Base-by-base conservation (phyloP, 30 jellyfish, hydroid and myxozoan species). In the Mastigias papua region DNA sequence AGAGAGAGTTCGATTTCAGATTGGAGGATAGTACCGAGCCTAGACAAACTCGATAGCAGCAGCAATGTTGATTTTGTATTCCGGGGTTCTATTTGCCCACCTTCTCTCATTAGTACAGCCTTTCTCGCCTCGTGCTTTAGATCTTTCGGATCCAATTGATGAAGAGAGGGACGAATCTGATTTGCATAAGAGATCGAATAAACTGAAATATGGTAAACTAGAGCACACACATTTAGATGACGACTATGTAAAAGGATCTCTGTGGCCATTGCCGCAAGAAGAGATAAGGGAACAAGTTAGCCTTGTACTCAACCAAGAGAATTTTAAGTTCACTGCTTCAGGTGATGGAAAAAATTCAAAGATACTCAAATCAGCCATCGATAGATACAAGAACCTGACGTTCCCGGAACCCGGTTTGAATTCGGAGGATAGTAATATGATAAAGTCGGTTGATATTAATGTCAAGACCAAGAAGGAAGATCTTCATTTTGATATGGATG, bases 181-280 rank as follows among this genome's bases (percentile, higher is more conserved):
- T 32, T 57, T 16, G 20, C 58, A 70, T 15, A 70, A 37, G 48
- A 82, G 93, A 27, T 67, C 93, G 31, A 84, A 77, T 7, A 84
- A 84, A 34, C 87, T 84, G 51, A 84, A 84, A 35, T 84, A 84
- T 34, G 81, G 93, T 16, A 31, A 70, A 29, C 63, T 84, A 19
- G 93, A 84, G 34, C 86, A 71, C 32, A 72, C 84, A 2, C 93
- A 65, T 23, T 48, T 80, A 33, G 95, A 80, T 32, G 90, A 80
- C 20, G 68, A 92, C 28, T 86, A 86, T 49, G 95, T 72, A 7
- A 78, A 63, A 33, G 98, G 98, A 0, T 61, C 86, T 9, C 73
- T 92, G 0, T 76, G 93, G 92, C 98, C 98, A 20, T 86, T 80
- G 87, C 98, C 98, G 3, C 96, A 85, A 51, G 29, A 58, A 8